These are phyloP conservation scores for Limanda limanda DNA, from an alignment of 2,113 vertebrate genomes.

Conservation along the genomic window DNA sequence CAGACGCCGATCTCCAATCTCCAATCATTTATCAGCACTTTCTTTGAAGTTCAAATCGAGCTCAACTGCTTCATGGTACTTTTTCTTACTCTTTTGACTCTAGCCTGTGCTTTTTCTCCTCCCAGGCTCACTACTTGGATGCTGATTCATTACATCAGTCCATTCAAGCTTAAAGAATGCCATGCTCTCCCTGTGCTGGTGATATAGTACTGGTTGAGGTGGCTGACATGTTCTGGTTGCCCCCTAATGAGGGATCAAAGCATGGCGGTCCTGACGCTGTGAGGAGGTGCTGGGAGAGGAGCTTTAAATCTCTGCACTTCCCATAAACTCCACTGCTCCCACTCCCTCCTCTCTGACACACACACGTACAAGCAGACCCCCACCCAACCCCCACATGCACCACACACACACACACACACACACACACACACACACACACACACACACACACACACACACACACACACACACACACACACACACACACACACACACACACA, in stretches of 20 bases:
- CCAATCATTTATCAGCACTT: background rate
- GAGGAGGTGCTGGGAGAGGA: conserved; percentile 48
- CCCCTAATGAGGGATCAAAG: conserved; percentile 81
- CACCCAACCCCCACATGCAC: background rate
- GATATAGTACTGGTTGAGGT: conserved; percentile 58
- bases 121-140: conserved; percentile 4
- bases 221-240: conserved; percentile 70
- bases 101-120: background rate
- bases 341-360: background rate
- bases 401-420: too few species aligned
- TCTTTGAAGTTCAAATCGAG: too few species aligned
- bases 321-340: conserved; percentile 20
- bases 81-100: background rate
- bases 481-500: too few species aligned
- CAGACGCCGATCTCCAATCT: too few species aligned
- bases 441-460: background rate
- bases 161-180: conserved; percentile 25
- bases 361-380: background rate
- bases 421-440: background rate
- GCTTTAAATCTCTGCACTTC: conserved; percentile 53
- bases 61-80: background rate
- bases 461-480: too few species aligned
- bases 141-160: conserved; percentile 27
- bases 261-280: conserved; percentile 43
- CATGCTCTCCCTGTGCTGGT: background rate